These are phyloP conservation scores for Zoanthus gigantus DNA, from an alignment of 92 coral and sea anemone species.

Conservation along the genomic window DNA sequence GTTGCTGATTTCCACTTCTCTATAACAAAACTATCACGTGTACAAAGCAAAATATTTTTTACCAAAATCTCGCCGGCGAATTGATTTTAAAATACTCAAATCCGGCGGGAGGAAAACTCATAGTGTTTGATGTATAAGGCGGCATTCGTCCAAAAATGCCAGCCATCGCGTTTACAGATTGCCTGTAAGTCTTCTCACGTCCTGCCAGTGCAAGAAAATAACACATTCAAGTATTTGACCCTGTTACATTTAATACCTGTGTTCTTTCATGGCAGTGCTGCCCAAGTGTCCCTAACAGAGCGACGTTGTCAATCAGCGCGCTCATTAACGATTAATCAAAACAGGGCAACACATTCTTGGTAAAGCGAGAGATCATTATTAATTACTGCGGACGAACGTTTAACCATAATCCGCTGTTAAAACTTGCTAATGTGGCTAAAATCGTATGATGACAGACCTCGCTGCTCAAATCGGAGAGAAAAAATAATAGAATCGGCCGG, in stretches of 20 bases:
- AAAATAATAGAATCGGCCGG: slow-evolving; percentile 1
- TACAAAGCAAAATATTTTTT: too few species aligned
- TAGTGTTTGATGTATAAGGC: slow-evolving; percentile 82
- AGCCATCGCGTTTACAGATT: slow-evolving; percentile 67
- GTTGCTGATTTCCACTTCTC: too few species aligned
- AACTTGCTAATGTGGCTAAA: slow-evolving; percentile 56
- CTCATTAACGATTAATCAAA: slow-evolving; percentile 48
- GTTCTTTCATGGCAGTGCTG: slow-evolving; percentile 34
- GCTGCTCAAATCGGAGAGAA: slow-evolving; percentile 29
- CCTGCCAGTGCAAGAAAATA: slow-evolving; percentile 34
- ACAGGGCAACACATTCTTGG: slow-evolving; percentile 41
- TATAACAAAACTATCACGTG: too few species aligned
- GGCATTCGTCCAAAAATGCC: slow-evolving; percentile 92
- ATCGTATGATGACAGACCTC: slow-evolving; percentile 48
- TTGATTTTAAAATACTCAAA: slow-evolving; percentile 83
- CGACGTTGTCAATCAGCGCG: slow-evolving; percentile 43
- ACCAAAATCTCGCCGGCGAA: too few species aligned
- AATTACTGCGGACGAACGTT: slow-evolving; percentile 40
- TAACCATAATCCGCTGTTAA: slow-evolving; percentile 54
- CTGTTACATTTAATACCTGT: slow-evolving; percentile 40
- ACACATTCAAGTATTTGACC: slow-evolving; percentile 53
- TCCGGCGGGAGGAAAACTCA: slow-evolving; percentile 79
- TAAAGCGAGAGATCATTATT: slow-evolving; percentile 37
- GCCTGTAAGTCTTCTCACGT: neutral
- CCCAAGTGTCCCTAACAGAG: slow-evolving; percentile 26